Base-by-base conservation (phyloP, 2,888 invertebrate genomes). In the Meandrusa payeni region DNA sequence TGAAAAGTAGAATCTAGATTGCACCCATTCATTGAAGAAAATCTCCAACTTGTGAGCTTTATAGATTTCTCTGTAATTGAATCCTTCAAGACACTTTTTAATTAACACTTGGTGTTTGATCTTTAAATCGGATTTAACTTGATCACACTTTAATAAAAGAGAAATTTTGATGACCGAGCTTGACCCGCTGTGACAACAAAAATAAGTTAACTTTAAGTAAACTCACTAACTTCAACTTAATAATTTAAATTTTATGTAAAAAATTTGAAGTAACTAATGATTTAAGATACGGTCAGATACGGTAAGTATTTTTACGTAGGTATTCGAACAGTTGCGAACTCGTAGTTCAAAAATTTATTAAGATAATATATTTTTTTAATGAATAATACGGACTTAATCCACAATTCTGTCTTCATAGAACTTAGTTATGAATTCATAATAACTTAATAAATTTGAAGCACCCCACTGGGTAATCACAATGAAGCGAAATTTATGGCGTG, bases 341-440 rank as follows among this genome's bases (percentile, higher is more conserved):
- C n/a, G n/a, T n/a, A n/a, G n/a, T n/a, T n/a, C n/a, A n/a, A n/a
- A n/a, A n/a, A n/a, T n/a, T n/a, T n/a, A n/a, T n/a, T n/a, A n/a
- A n/a, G n/a, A n/a, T n/a, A n/a, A n/a, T n/a, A n/a, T n/a, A n/a
- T n/a, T n/a, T n/a, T n/a, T n/a, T n/a, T n/a, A n/a, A n/a, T n/a
- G n/a, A n/a, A n/a, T n/a, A n/a, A n/a, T n/a, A n/a, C n/a, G n/a
- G n/a, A n/a, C n/a, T n/a, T n/a, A n/a, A n/a, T n/a, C n/a, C 7
- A 5, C 3, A 13, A 34, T 24, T 13, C 4, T 9, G 12, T 20
- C 2, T 20, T 17, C 6, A 2, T 7, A 5, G 5, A 27, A 38
- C 19, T 20, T 22, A 38, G 38, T 39, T 29, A 20, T 29, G 38
- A 39, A 29, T 39, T 29, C 38, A 29, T 39, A 29, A 39, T 39